phyloP scores from a whole-genome alignment of 1,140 invertebrate species.

The Trachelipus rathkii region DNA sequence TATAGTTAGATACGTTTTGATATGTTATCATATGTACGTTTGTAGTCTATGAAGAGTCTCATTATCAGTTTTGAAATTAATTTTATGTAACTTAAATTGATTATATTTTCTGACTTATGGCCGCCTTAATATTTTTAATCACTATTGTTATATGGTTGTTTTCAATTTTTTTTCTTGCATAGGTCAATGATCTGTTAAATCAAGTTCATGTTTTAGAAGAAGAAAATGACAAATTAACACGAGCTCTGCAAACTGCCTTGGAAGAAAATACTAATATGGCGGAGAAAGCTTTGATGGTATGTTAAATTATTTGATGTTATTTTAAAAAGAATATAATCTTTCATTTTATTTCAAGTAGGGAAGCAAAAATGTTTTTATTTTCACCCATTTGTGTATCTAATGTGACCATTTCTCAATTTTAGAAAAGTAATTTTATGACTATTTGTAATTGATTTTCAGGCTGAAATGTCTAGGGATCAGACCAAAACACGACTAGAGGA shows the following conservation, averaged over 20 bases:
- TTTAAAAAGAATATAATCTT: constrained; percentile 47
- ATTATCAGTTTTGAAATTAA: too few relatives aligned
- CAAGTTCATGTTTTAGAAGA: constrained; percentile 37
- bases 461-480: constrained; percentile 40
- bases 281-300: constrained; percentile 46
- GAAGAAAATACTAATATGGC: constrained; percentile 48
- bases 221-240: constrained; percentile 46
- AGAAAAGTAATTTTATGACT: constrained; percentile 16
- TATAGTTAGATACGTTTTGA: too few relatives aligned
- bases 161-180: constrained; percentile 14
- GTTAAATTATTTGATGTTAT: not conserved
- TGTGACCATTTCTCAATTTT: not conserved
- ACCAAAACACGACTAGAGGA: constrained; percentile 48
- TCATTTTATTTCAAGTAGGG: too few relatives aligned
- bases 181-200: constrained; percentile 33
- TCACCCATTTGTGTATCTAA: not conserved
- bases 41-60: too few relatives aligned
- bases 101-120: too few relatives aligned
- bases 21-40: too few relatives aligned
- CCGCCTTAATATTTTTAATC: too few relatives aligned
- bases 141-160: too few relatives aligned
- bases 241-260: constrained; percentile 45
- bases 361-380: too few relatives aligned
- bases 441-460: constrained; percentile 29
- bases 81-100: too few relatives aligned